Conservation (phyloP, 1,140 invertebrate species). For the Berghia stephanieae region DNA sequence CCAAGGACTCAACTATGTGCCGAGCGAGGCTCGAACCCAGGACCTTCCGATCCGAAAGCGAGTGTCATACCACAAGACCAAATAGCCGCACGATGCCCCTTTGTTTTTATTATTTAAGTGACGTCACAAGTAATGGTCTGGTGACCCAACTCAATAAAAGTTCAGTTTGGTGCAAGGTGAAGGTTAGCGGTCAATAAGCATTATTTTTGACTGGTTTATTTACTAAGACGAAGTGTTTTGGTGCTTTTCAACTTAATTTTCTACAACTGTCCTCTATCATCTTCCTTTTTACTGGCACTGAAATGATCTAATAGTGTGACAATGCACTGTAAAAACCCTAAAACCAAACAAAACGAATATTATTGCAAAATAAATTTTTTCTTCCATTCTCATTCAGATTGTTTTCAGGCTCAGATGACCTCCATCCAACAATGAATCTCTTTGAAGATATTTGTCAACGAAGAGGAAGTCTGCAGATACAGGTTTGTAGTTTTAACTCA, state of each 20-base stretch:
- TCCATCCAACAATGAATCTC: constrained; percentile 39
- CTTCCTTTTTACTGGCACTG: constrained; percentile 30
- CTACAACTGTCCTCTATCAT: neutral
- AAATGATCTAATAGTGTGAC: constrained; percentile 49
- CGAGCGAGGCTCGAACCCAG: too few relatives aligned
- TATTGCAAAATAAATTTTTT: neutral
- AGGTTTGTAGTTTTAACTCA: constrained; percentile 40
- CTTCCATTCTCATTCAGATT: constrained; percentile 28
- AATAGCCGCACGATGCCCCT: too few relatives aligned
- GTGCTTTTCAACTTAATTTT: constrained; percentile 2
- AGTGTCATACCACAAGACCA: too few relatives aligned
- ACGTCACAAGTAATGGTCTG: too few relatives aligned
- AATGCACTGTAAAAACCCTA: constrained; percentile 55
- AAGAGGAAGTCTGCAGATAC: constrained; percentile 42
- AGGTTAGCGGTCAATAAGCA: too few relatives aligned
- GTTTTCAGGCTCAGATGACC: constrained; percentile 35
- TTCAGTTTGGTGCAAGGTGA: too few relatives aligned
- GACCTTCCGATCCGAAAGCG: too few relatives aligned
- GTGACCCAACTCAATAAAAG: too few relatives aligned
- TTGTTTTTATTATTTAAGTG: too few relatives aligned
- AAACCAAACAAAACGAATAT: constrained; percentile 43
- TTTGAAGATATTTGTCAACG: constrained; percentile 47
- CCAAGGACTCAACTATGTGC: too few relatives aligned
- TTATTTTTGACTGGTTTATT: too few relatives aligned
- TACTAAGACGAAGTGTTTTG: neutral